Percentiles rank a stretch among this genome's conserved stretches.
These are phyloP conservation scores for Recurvirostra avosetta DNA, from an alignment of 2,113 vertebrate species.

Conservation along the genomic window DNA sequence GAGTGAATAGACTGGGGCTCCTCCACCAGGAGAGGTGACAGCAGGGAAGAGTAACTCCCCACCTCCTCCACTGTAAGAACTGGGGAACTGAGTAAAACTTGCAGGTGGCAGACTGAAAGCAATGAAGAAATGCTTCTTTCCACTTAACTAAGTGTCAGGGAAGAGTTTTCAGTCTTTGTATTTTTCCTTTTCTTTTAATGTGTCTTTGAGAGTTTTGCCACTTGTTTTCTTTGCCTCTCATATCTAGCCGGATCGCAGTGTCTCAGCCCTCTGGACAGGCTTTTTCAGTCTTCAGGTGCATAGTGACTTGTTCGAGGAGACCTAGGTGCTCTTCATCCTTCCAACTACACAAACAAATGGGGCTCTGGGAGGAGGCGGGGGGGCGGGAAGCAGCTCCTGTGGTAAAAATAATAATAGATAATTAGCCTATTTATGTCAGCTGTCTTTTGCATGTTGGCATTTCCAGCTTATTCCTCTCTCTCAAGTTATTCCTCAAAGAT, in stretches of 20 bases:
- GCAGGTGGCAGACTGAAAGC: background rate
- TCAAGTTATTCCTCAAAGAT: background rate
- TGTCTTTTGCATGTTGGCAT: background rate
- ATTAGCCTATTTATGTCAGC: background rate
- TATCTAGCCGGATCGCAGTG: rapidly evolving
- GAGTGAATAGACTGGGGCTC: background rate
- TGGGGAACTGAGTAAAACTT: background rate
- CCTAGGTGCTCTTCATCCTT: background rate
- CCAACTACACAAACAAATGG: background rate
- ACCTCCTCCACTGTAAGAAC: background rate
- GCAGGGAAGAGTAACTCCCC: background rate
- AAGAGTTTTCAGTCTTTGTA: background rate
- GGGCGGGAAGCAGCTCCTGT: background rate
- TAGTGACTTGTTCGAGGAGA: background rate
- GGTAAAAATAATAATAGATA: background rate
- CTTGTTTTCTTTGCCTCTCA: background rate
- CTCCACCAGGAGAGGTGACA: background rate
- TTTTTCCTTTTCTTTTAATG: background rate
- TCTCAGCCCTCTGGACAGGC: background rate
- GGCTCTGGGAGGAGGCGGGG: too few species aligned
- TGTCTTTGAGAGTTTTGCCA: background rate
- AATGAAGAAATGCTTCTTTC: background rate
- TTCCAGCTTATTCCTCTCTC: background rate
- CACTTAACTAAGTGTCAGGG: background rate
- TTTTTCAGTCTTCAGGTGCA: background rate